Base-by-base conservation (phyloP, 1,140 invertebrate species). In the Lepidurus apus region DNA sequence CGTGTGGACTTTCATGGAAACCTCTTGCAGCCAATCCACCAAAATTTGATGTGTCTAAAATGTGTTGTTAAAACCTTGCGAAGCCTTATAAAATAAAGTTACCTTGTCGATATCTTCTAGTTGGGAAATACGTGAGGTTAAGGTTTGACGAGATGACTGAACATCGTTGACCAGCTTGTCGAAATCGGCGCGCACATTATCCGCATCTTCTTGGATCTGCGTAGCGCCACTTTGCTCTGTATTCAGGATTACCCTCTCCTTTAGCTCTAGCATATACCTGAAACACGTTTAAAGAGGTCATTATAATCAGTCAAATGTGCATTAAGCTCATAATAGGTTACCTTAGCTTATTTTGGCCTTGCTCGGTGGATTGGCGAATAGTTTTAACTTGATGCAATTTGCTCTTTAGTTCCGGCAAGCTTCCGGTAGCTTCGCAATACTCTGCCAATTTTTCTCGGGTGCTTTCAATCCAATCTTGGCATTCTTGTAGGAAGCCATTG, bases 181-280 rank as follows among this genome's bases (percentile, higher is more conserved):
- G 83, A 96, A 95, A 83, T 96, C 94, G 81, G 90, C 88, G 84
- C 95, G 93, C 6, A 98, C 84, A 81, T 91, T 92, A 81, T 95
- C 93, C 0, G 93, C 95, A 81, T 95, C 93, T 83, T 96, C 94
- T 84, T 96, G 91, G 76, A 96, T 95, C 84, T 94, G 95, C 0
- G 89, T 88, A 1, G 91, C 93, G 1, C 95, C 95, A 80, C 89
- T 89, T 80, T 93, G 91, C 85, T 96, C 94, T 0, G 95, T 96
- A 82, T 95, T 96, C 87, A 95, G 91, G 6, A 95, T 93, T 0
- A 97, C 94, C 83, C 93, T 93, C 84, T 96, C 95, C 84, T 96
- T 96, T 0, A 97, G 85, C 82, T 97, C 95, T n/a, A 95, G 84
- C 47, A 93, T 90, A 84, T 97, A 97, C 17, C 93, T 65, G 21